Base-by-base conservation (phyloP, 2,113 vertebrate genomes). In the Neoarius graeffei region DNA sequence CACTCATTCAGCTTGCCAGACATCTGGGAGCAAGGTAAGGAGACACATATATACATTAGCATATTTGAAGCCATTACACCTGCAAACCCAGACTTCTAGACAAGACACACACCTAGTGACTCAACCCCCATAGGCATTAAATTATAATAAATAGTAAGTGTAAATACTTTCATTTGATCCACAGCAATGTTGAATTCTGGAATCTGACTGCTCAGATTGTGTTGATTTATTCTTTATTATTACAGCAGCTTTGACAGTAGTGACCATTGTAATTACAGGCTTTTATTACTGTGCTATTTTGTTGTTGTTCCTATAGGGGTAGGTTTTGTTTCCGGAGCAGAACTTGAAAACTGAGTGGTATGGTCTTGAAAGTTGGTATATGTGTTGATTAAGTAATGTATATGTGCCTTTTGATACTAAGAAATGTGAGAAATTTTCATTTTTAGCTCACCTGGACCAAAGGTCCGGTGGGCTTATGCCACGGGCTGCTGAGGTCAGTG, bases 11-110 rank as follows among this genome's bases (percentile, higher is more conserved):
- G 88, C 94, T 99, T 87, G 96, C 97, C 84, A 96, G 94, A 84
- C 93, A 95, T 83, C 95, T 99, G 35, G 98, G 98, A 94, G 98
- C 98, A 69, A 97, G 94, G 98, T 99, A 95, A 56, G 92, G 23
- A 57, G 30, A 64, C 13, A 1, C 56, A 11, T 23, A 11, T 23
- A 35, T 11, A 56, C 42, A 4, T 10, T 8, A 13, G 27, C 23
- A 42, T 30, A 23, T 27, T 69, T 57, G 3, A 35, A 81, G 10
- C n/a, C 10, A 13, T 54, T 25, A n/a, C 67, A 48, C 35, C n/a
- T 64, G 42, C 67, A 79, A 19, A 89, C 30, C 23, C 15, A 62
- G 79, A 81, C n/a, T 27, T 27, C 25, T 8, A 11, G n/a, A 54
- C 62, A 30, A 42, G 8, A 35, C 14, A 23, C 77, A 73, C 79